Evolutionary conservation across 2,888 invertebrate genomes (phyloP), one percentile per base, ranked within the genome.

Genomic region (Chymomyza caudatula): DNA sequence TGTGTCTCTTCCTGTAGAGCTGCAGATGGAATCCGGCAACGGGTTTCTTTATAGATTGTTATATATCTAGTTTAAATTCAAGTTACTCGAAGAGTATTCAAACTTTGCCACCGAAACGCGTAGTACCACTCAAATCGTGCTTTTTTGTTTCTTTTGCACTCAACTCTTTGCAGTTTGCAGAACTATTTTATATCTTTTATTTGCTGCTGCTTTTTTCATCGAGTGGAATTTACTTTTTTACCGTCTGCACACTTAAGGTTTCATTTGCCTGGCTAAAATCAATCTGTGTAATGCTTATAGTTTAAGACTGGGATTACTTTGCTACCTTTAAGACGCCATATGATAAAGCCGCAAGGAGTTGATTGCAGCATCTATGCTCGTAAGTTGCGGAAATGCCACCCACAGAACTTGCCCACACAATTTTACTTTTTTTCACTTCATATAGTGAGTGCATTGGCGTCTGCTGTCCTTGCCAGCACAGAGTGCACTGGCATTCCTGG

Each of bases 401-500:
- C 20, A 19, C 20, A 23, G 47, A 4, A 23, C 8, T 20, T 19
- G 20, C 20, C 23, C 23, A 2, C 19, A 52, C 22, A 20, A 52
- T 22, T 52, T 52, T 52, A 19, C 13, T 52, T 52, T 11, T 22
- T 52, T 13, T 19, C 20, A n/a, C 22, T 52, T 52, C 52, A 22
- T 20, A 11, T 3, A 29, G 73, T 77, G 78, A 88, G 87, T 86
- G 82, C 86, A 80, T 71, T 78, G 86, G 87, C 86, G 88, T 87
- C 86, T 86, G 72, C 70, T 77, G 78, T 82, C 80, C 85, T 74
- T 75, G 71, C 75, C 71, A 69, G 59, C 65, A 59, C 68, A 66
- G 37, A 52, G 44, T 19, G 47, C 67, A 58, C 69, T 37, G 47
- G 37, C 20, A 13, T 56, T 37, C 25, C 13, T 25, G n/a, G n/a